Percentiles rank a stretch among this genome's conserved stretches.
Conservation (phyloP, 2,113 vertebrate genomes). For the Oryzias celebensis region DNA sequence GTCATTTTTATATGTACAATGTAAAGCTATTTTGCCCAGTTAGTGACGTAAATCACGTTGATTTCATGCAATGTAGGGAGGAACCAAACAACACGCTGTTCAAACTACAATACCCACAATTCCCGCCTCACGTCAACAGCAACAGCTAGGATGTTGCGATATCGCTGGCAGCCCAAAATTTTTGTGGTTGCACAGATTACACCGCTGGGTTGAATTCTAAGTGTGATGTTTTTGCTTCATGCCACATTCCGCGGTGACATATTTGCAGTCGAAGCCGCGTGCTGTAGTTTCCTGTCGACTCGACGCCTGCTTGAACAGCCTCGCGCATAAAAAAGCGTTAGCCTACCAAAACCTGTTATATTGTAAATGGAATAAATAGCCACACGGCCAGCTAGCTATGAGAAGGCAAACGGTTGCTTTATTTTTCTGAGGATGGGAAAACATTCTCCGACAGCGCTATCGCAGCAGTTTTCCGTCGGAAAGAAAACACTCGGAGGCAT, state of each 20-base stretch:
- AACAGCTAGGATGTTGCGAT: slow-evolving; percentile 72
- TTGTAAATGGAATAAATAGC: slow-evolving; percentile 48
- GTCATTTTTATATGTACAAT: no score
- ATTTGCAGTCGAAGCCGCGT: slow-evolving; percentile 1
- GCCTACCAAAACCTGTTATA: slow-evolving; percentile 49
- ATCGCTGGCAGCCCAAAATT: slow-evolving; percentile 64
- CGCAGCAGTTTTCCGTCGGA: slow-evolving; percentile 42
- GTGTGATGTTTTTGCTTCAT: slow-evolving; percentile 31
- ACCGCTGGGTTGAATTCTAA: slow-evolving; percentile 39
- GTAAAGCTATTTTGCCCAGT: no score
- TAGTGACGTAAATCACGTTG: not conserved
- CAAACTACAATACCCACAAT: slow-evolving; percentile 69
- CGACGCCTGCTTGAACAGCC: slow-evolving; percentile 35
- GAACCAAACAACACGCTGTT: no score
- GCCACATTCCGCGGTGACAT: slow-evolving; percentile 16
- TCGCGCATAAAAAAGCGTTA: slow-evolving; percentile 45
- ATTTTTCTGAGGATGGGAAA: slow-evolving; percentile 64
- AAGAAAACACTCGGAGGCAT: slow-evolving; percentile 33
- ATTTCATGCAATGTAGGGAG: slow-evolving; percentile 3
- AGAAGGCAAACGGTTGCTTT: slow-evolving; percentile 24
- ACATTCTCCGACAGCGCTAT: slow-evolving; percentile 21
- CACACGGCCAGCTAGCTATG: slow-evolving; percentile 40
- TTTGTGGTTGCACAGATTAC: slow-evolving; percentile 68
- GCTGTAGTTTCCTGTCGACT: slow-evolving; percentile 18
- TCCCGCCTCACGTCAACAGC: slow-evolving; percentile 50